Base-by-base conservation (phyloP, 2,888 invertebrate species). In the Xestia xanthographa region DNA sequence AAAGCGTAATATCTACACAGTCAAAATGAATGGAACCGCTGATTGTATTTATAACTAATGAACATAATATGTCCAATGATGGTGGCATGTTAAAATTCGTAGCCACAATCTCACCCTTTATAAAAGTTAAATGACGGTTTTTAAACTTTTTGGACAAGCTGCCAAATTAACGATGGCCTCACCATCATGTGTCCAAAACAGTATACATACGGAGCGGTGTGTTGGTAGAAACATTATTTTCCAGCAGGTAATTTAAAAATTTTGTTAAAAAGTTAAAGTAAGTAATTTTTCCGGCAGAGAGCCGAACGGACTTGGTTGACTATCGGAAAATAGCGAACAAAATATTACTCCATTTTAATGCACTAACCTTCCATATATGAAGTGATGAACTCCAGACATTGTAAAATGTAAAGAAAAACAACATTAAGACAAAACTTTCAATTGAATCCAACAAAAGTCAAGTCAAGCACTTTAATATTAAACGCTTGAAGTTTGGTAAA, bases 401-500 rank as follows among this genome's bases (percentile, higher is more conserved):
- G 22, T 14, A 66, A 72, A 69, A 29, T 29, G 12, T 62, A 20
- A 66, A 60, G 56, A 66, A 79, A 75, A 79, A 66, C 43, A 53
- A 74, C 75, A 69, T 77, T 58, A 71, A 60, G 29, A 45, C 45
- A 58, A 78, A 82, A 84, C 62, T 84, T 80, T 70, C 73, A 84
- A 88, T 79, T 84, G 82, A 86, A 82, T 87, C 78, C 56, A 43
- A 72, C 72, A 72, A 88, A 86, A 82, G 87, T 78, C 72, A 82
- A 85, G 67, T 73, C 75, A 45, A 62, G 66, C 82, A 80, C 84
- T 82, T 83, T 79, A 82, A 83, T 82, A 79, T 77, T 77, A 82
- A 86, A 79, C 73, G 80, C 74, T 20, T 80, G 65, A 81, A 88
- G 85, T 90, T 89, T 85, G 84, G 82, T 86, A 93, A 94, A 94